These are phyloP conservation scores for Istiophorus platypterus DNA, from an alignment of 2,113 vertebrate species.

Conservation along the genomic window DNA sequence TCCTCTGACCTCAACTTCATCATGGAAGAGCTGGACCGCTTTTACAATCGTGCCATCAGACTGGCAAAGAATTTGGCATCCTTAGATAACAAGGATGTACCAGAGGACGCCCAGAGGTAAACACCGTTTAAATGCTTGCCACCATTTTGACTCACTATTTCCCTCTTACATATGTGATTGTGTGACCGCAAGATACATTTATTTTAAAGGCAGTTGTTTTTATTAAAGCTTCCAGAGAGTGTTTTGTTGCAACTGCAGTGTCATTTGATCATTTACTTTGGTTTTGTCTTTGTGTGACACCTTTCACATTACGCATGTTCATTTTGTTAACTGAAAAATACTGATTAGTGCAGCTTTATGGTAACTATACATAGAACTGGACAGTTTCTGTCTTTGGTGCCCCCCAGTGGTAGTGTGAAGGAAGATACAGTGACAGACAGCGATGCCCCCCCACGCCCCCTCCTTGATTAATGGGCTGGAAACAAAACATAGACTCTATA, in stretches of 20 bases:
- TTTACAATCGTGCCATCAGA: constrained; percentile 93
- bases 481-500: too few relatives aligned
- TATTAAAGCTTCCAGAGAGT: not conserved
- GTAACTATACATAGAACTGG: not conserved
- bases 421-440: not conserved
- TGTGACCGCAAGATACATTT: not conserved
- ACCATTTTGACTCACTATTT: not conserved
- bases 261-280: too few relatives aligned
- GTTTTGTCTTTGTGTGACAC: too few relatives aligned
- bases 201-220: not conserved
- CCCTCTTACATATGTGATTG: not conserved
- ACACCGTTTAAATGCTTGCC: not conserved
- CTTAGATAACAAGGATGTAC: constrained; percentile 77
- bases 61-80: constrained; percentile 86
- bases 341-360: not conserved
- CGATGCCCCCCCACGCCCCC: too few relatives aligned
- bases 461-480: too few relatives aligned
- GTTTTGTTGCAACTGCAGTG: not conserved
- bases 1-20: constrained; percentile 96
- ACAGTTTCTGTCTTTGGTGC: not conserved
- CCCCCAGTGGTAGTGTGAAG: not conserved
- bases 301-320: too few relatives aligned
- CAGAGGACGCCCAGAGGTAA: constrained; percentile 77
- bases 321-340: too few relatives aligned
- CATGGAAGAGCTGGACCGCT: constrained; percentile 96